Evolutionary conservation across 1,140 invertebrate genomes (phyloP), one percentile per base, ranked within the genome.

Genomic region (Halesus radiatus): DNA sequence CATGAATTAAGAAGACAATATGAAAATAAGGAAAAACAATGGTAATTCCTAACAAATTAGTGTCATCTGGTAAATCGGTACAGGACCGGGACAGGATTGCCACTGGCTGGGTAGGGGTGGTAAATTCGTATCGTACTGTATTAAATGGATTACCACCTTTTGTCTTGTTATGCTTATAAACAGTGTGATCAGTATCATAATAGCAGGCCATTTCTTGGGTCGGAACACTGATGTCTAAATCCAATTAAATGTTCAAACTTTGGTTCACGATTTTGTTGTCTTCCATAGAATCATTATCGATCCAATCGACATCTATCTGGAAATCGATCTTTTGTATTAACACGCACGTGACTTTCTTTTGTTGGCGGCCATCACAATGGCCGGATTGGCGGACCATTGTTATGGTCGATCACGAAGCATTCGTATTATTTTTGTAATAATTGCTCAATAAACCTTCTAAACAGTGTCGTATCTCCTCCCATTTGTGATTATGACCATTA

Each of bases 401-500:
- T 8, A 15, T 18, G 10, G 62, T 4, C 29, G 23, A 66, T 26
- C 62, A 66, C 62, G 26, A 66, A 66, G 23, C 22, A 45, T 45
- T 45, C 10, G 37, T 45, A 45, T 45, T 45, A 45, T 45, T 45
- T 37, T 45, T 18, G n/a, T 56, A 18, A 56, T 56, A 56, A 56
- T 56, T 56, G 54, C 54, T 22, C 54, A 56, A 56, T 56, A 56
- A 56, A 56, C n/a, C 22, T 22, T 8, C n/a, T 20, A 56, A 56
- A 56, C n/a, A 56, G 54, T 56, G 54, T 56, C 54, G 54, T 56
- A 56, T 56, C 54, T 56, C 54, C 54, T 18, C 54, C 54, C 54
- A 56, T 56, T 56, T 20, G 22, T 56, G 22, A 56, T 56, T 56
- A 56, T 45, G 37, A 45, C 37, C 37, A 45, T 45, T 45, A 45